A percentile compares a stretch with the other conserved stretches of the same genome.
Evolutionary conservation across 2,888 invertebrate species (phyloP).

Genomic region (Laspeyria flexula): DNA sequence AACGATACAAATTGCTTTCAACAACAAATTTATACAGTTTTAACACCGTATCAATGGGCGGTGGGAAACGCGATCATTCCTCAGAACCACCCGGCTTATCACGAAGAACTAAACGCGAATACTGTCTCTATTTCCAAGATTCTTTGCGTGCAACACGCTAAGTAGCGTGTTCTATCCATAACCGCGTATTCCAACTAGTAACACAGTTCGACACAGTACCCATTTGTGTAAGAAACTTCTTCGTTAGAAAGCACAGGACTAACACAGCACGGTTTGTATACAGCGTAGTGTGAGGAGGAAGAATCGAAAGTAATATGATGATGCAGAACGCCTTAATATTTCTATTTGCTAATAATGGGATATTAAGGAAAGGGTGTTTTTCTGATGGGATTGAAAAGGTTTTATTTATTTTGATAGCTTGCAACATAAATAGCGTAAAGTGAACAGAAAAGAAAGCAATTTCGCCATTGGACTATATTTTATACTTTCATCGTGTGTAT

Average conservation of each 20-base stretch:
- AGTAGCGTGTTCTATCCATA: constrained; percentile 51
- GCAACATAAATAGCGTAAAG: neutral
- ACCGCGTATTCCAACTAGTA: constrained; percentile 26
- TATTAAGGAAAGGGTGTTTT: constrained; percentile 21
- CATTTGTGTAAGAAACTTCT: neutral
- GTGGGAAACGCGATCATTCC: constrained; percentile 50
- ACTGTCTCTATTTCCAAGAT: constrained; percentile 57
- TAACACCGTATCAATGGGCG: constrained; percentile 48
- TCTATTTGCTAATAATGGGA: constrained; percentile 34
- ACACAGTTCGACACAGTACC: constrained; percentile 15
- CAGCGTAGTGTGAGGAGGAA: constrained; percentile 20
- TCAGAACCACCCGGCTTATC: constrained; percentile 56
- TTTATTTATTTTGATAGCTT: constrained; percentile 20
- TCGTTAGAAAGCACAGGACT: constrained; percentile 3
- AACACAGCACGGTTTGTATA: constrained; percentile 18
- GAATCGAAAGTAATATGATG: constrained; percentile 43
- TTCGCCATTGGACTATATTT: neutral
- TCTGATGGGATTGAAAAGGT: constrained; percentile 16
- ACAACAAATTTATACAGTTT: constrained; percentile 49
- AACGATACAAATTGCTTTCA: constrained; percentile 42
- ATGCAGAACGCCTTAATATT: constrained; percentile 39
- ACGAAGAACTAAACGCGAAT: constrained; percentile 46
- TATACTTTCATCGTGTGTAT: too few relatives aligned
- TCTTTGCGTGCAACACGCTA: constrained; percentile 68
- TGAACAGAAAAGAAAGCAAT: neutral